phyloP scores from a whole-genome alignment of 2,113 vertebrate species.

The Siniperca chuatsi region DNA sequence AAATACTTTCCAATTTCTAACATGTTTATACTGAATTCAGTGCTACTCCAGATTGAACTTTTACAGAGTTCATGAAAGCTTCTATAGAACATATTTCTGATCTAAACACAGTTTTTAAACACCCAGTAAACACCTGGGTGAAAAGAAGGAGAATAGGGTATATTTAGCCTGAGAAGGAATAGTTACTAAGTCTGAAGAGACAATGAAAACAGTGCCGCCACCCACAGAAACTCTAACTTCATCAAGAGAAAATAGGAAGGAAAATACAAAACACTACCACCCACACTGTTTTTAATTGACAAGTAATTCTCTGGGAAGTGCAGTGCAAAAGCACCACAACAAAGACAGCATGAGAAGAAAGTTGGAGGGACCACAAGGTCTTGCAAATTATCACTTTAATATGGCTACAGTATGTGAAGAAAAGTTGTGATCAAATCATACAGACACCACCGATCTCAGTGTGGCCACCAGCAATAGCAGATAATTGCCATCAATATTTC shows the following conservation, averaged over 20 bases:
- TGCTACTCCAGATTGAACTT: not conserved
- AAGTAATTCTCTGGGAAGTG: not conserved
- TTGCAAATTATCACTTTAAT: constrained; percentile 25
- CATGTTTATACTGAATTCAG: not conserved
- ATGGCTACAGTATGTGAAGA: constrained; percentile 27
- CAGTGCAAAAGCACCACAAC: not conserved
- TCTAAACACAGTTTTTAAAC: not conserved
- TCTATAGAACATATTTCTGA: not conserved
- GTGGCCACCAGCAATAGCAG: constrained; percentile 41
- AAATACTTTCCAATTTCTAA: not conserved
- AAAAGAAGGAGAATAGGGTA: not conserved
- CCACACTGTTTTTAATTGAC: constrained; percentile 6
- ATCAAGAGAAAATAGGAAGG: constrained; percentile 14
- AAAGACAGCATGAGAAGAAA: not conserved
- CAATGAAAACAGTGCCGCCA: not conserved
- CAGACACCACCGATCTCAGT: constrained; percentile 4
- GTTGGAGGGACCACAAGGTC: not conserved
- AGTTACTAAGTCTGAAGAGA: not conserved
- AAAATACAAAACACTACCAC: constrained; percentile 10
- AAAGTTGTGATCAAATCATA: constrained; percentile 52
- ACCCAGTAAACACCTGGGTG: not conserved
- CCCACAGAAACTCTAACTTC: constrained; percentile 8
- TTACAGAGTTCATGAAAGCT: not conserved
- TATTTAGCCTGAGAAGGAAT: constrained; percentile 16
- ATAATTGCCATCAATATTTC: constrained; percentile 79